phyloP scores from a whole-genome alignment of 2,797 vertebrate species.

The Rhinoraja longicauda region DNA sequence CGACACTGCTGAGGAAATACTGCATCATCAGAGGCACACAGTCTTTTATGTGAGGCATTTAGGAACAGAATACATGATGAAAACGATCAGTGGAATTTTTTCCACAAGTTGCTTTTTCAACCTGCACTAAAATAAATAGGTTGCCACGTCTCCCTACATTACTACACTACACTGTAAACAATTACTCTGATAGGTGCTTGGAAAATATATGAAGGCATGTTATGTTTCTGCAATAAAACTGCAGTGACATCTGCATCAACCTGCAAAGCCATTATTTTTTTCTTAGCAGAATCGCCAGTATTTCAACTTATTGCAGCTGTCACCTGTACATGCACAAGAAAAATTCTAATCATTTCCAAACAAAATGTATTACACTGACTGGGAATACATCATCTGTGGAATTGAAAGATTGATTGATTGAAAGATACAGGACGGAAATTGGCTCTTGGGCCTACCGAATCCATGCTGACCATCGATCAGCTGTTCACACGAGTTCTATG shows the following conservation, averaged over 20 bases:
- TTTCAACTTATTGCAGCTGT: not conserved
- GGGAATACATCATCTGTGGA: not conserved
- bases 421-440: too few species aligned
- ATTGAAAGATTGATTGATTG: too few species aligned
- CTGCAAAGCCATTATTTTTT: not conserved
- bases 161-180: not conserved
- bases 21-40: not conserved
- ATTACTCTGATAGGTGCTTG: not conserved
- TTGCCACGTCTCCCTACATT: not conserved
- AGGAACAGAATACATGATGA: not conserved
- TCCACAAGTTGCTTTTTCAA: not conserved
- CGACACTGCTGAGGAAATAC: not conserved
- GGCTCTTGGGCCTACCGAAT: too few species aligned
- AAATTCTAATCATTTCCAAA: not conserved
- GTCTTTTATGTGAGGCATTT: not conserved
- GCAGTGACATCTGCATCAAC: not conserved
- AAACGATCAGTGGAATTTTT: not conserved
- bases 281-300: not conserved
- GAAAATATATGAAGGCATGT: not conserved
- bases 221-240: not conserved
- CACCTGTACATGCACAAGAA: not conserved
- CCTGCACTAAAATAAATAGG: not conserved
- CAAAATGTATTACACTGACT: not conserved
- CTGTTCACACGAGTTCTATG: too few species aligned
- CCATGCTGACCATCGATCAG: too few species aligned